Percentiles rank a stretch among this genome's conserved stretches.
Evolutionary conservation across 1,140 invertebrate genomes (phyloP).

Genomic region (Phenacoccus solenopsis): DNA sequence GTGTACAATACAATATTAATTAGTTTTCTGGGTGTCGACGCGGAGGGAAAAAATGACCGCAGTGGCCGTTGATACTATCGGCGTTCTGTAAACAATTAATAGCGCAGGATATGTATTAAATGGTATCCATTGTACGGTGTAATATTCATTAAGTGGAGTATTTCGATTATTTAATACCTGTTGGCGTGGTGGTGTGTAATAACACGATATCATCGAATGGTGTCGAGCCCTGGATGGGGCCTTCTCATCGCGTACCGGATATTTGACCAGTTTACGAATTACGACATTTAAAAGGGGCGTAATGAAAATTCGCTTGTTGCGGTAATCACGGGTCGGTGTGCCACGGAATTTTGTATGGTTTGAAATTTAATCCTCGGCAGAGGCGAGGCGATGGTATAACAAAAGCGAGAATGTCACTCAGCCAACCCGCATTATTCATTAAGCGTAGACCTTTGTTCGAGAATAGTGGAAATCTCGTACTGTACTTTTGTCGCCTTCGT

Average conservation of each 20-base stretch:
- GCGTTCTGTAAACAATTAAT: neutral
- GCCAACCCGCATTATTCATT: neutral
- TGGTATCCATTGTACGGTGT: neutral
- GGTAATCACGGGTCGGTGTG: too few species aligned
- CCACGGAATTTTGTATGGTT: too few species aligned
- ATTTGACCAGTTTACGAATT: too few species aligned
- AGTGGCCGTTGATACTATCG: neutral
- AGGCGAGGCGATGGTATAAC: neutral
- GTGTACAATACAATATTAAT: constrained; percentile 3
- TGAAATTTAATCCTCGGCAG: neutral
- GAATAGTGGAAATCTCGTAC: neutral
- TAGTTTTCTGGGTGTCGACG: neutral
- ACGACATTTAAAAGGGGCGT: too few species aligned
- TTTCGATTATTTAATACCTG: neutral
- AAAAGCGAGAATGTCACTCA: neutral
- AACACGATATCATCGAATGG: too few species aligned
- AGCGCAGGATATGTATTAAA: neutral
- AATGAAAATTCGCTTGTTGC: too few species aligned
- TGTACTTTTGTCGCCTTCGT: neutral
- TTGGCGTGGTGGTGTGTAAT: neutral
- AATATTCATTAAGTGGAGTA: neutral
- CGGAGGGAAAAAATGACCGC: neutral
- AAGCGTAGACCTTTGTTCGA: neutral
- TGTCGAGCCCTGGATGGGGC: too few species aligned
- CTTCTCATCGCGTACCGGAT: too few species aligned